These are phyloP conservation scores for Heliconius hermathena DNA, from an alignment of 1,140 invertebrate genomes.

Conservation along the genomic window DNA sequence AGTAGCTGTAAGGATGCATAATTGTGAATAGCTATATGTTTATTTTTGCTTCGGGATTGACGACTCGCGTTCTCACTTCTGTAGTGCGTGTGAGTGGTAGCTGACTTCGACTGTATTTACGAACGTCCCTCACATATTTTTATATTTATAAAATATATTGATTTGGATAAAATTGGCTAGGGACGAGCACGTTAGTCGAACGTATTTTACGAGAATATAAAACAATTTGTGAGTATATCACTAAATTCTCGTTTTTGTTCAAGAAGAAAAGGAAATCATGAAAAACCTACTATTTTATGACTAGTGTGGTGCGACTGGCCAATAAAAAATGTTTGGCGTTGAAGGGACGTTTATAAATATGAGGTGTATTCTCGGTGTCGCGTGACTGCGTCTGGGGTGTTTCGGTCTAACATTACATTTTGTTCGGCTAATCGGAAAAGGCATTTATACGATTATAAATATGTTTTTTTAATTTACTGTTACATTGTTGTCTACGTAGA, in stretches of 20 bases:
- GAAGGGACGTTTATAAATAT: slow-evolving; percentile 12
- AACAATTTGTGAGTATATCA: not conserved
- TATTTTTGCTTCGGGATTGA: slow-evolving; percentile 48
- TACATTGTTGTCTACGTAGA: slow-evolving; percentile 47
- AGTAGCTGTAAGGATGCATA: slow-evolving; percentile 74
- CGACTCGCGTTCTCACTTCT: slow-evolving; percentile 47
- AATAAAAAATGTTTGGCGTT: not conserved
- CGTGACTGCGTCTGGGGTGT: slow-evolving; percentile 17
- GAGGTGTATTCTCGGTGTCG: not conserved
- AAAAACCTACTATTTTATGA: not conserved
- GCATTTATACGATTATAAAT: slow-evolving; percentile 53
- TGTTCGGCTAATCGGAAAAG: slow-evolving; percentile 46
- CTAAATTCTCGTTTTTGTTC: not conserved
- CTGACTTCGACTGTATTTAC: slow-evolving; percentile 7
- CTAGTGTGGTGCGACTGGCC: not conserved
- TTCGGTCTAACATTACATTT: slow-evolving; percentile 47
- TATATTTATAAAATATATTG: slow-evolving; percentile 6
- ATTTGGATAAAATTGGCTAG: not conserved
- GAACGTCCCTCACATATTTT: slow-evolving; percentile 10
- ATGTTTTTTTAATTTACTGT: slow-evolving; percentile 50
- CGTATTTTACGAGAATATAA: not conserved
- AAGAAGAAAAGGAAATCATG: not conserved
- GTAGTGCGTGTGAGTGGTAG: slow-evolving; percentile 47
- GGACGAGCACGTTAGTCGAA: not conserved
- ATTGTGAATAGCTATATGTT: slow-evolving; percentile 67